These are phyloP conservation scores for Arbacia lixula DNA, from an alignment of 53 echinoderm and acorn worm species.

Conservation along the genomic window DNA sequence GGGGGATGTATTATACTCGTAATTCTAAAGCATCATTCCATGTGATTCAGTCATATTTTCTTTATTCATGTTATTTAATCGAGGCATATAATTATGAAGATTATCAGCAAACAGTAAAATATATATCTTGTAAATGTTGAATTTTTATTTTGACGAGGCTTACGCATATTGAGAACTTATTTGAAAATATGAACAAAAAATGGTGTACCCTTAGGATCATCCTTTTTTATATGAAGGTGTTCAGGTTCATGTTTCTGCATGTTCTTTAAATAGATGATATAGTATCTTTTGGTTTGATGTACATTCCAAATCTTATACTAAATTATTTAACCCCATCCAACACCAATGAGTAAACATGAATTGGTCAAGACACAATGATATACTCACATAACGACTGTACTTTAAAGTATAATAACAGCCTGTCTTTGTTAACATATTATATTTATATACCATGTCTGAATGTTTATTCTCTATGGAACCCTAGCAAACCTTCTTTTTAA, in stretches of 20 bases:
- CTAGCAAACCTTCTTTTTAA: not conserved
- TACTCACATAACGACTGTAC: not conserved
- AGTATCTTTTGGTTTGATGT: not conserved
- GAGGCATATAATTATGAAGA: conserved; percentile 3
- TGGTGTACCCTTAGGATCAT: no score
- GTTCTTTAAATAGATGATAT: no score
- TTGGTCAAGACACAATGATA: not conserved
- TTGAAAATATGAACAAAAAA: not conserved
- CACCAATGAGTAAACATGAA: no score
- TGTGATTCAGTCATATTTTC: not conserved
- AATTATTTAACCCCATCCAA: not conserved
- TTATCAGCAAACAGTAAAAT: not conserved
- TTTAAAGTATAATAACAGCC: not conserved
- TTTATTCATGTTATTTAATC: not conserved
- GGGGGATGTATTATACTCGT: conserved; percentile 5
- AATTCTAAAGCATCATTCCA: conserved; percentile 27
- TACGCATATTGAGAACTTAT: not conserved
- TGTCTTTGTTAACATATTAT: no score
- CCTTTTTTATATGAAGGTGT: no score
- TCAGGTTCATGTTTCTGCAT: not conserved
- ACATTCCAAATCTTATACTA: conserved; percentile 15
- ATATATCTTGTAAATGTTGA: not conserved
- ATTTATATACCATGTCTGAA: not conserved
- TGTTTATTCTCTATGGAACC: conserved; percentile 3
- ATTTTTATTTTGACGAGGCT: not conserved